phyloP scores from a whole-genome alignment of 1,140 invertebrate genomes.

The Pseudomyrmex concolor region DNA sequence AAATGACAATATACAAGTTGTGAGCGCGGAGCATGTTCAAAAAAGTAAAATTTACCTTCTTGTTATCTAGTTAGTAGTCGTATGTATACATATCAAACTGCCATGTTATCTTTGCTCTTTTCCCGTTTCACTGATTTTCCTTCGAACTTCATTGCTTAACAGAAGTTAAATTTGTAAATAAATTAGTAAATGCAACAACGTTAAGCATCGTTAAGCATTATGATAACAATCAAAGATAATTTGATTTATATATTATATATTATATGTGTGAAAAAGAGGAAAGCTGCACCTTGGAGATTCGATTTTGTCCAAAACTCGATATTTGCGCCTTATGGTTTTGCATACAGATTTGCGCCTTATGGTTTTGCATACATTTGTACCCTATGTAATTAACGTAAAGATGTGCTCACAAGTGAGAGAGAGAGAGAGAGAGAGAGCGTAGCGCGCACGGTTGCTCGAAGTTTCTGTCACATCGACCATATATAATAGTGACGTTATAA shows the following conservation, averaged over 20 bases:
- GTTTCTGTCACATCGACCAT: slow-evolving; percentile 48
- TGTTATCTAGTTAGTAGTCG: slow-evolving; percentile 32
- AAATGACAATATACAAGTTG: slow-evolving; percentile 25
- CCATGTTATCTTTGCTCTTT: not conserved
- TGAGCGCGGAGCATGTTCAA: slow-evolving; percentile 10
- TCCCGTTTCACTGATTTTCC: not conserved
- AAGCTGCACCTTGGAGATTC: slow-evolving; percentile 34
- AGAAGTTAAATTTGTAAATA: slow-evolving; percentile 34
- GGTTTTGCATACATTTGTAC: not conserved
- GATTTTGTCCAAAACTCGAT: slow-evolving; percentile 30
- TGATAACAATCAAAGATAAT: slow-evolving; percentile 55
- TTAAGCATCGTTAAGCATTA: slow-evolving; percentile 24
- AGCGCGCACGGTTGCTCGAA: slow-evolving; percentile 29
- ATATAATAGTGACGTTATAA: slow-evolving; percentile 55
- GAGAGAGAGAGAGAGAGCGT: too few relatives aligned
- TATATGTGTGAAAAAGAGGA: not conserved
- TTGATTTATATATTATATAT: slow-evolving; percentile 43
- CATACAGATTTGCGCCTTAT: slow-evolving; percentile 6
- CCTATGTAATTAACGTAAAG: slow-evolving; percentile 62
- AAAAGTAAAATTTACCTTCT: slow-evolving; percentile 42
- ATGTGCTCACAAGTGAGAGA: not conserved
- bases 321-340: slow-evolving; percentile 10
- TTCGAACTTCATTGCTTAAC: slow-evolving; percentile 39
- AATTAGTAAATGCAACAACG: slow-evolving; percentile 49
- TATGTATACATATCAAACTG: slow-evolving; percentile 30